A percentile compares a stretch with the other conserved stretches of the same genome.
phyloP scores from a whole-genome alignment of 2,113 vertebrate genomes.

The Apteryx mantelli region DNA sequence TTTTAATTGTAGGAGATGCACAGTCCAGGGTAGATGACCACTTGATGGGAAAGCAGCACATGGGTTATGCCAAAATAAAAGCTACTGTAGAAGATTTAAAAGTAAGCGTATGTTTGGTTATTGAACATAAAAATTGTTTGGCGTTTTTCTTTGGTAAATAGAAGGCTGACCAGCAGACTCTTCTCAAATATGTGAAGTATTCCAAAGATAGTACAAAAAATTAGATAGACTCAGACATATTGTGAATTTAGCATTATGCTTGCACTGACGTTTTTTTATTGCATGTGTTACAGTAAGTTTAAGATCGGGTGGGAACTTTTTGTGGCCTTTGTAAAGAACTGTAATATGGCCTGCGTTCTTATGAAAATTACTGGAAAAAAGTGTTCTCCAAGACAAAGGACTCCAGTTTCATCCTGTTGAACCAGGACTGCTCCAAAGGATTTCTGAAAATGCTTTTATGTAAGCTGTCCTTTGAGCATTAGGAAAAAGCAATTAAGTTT shows the following conservation, averaged over 20 bases:
- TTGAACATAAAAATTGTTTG: background rate
- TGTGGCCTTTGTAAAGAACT: background rate
- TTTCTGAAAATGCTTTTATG: background rate
- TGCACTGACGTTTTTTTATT: background rate
- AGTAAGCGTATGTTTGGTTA: slow-evolving; percentile 76
- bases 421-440: background rate
- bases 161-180: background rate
- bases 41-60: slow-evolving; percentile 99
- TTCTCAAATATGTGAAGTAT: background rate
- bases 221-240: background rate
- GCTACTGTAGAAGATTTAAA: slow-evolving; percentile 98
- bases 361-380: background rate
- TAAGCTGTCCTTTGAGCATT: background rate
- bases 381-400: background rate
- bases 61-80: slow-evolving; percentile 99
- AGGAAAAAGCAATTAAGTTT: background rate
- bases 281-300: background rate
- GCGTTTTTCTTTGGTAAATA: background rate
- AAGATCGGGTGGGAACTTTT: background rate
- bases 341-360: background rate
- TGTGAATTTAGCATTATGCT: background rate
- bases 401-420: background rate
- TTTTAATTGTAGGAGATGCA: slow-evolving; percentile 97
- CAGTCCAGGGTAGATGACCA: slow-evolving; percentile 98
- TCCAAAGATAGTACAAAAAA: background rate